Evolutionary conservation across 2,888 invertebrate species (phyloP), one percentile per base, ranked within the genome.

Genomic region (Candidula unifasciata): DNA sequence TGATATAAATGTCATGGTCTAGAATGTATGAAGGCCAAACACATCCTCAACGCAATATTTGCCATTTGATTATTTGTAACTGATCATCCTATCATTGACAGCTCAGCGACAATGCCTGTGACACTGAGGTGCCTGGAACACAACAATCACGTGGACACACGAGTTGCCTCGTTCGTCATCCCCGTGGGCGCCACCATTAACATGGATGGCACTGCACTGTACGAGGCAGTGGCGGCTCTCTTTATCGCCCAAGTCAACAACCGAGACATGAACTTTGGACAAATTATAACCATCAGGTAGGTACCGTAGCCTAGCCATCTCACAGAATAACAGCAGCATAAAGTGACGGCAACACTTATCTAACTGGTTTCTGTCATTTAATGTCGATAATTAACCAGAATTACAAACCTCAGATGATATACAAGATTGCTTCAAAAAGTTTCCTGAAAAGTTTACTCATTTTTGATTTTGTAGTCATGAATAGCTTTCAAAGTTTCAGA

Each of bases 121-220:
- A 98, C 99, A 10, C 97, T 98, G 93, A 96, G 96, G 86, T 97
- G 98, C 91, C 95, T 99, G 91, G 99, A 99, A 93, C 95, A 96
- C 77, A 96, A 96, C 87, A 97, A 98, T 95, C 96, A 94, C 76
- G 95, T 99, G 82, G 98, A 99, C 94, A 96, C 96, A 0, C 96
- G 97, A 87, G 97, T 94, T 37, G 97, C 98, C 5, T 96, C 98
- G 87, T 99, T 99, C 93, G 98, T 99, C 8, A 96, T 98, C 92
- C 99, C 99, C 37, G 97, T 99, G 87, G 99, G 99, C 16, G 98
- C 99, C 35, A 98, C 99, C 66, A 98, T 99, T 94, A 99, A 99
- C 95, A 98, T 98, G 98, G 98, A 98, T 93, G 97, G 97, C 24
- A 98, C 98, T 0, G 99, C 99, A 1, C 95, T 99, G 57, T 99